Percentiles rank a stretch among this genome's conserved stretches.
These are phyloP conservation scores for Phoxinus phoxinus DNA, from an alignment of 2,113 vertebrate genomes.

Conservation along the genomic window DNA sequence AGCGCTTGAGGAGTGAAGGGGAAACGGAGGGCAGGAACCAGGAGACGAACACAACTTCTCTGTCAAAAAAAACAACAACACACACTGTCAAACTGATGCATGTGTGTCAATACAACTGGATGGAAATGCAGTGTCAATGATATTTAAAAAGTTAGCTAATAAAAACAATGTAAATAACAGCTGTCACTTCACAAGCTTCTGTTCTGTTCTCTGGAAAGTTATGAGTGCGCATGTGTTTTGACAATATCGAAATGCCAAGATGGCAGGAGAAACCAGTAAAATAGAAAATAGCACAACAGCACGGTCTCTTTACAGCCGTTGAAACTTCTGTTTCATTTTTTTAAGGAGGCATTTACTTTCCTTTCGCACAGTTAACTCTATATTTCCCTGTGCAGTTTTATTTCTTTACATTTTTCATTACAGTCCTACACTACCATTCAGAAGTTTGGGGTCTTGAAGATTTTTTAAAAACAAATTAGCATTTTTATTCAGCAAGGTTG, in stretches of 20 bases:
- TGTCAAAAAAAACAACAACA: constrained; percentile 61
- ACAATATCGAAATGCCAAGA: constrained; percentile 19
- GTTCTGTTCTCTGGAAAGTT: background rate
- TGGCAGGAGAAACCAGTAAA: constrained; percentile 30
- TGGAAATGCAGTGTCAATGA: constrained; percentile 8
- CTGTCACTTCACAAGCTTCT: constrained; percentile 1
- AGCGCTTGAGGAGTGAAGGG: constrained; percentile 66
- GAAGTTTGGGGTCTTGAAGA: background rate
- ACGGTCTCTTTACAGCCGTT: constrained; percentile 1
- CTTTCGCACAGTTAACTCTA: constrained; percentile 18
- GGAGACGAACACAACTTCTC: constrained; percentile 66
- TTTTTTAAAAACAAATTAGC: background rate
- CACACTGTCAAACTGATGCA: constrained; percentile 28
- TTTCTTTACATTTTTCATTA: background rate
- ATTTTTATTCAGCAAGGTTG: background rate
- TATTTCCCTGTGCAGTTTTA: background rate
- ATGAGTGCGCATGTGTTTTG: background rate
- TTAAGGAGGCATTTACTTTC: background rate
- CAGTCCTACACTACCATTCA: background rate
- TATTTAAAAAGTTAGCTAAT: background rate
- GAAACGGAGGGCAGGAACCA: constrained; percentile 66
- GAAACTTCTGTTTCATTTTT: background rate
- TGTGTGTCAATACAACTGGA: background rate
- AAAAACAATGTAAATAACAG: constrained; percentile 8
- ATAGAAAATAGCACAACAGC: constrained; percentile 25